Evolutionary conservation across 2,113 vertebrate species (phyloP).

Genomic region (Perognathus longimembris): DNA sequence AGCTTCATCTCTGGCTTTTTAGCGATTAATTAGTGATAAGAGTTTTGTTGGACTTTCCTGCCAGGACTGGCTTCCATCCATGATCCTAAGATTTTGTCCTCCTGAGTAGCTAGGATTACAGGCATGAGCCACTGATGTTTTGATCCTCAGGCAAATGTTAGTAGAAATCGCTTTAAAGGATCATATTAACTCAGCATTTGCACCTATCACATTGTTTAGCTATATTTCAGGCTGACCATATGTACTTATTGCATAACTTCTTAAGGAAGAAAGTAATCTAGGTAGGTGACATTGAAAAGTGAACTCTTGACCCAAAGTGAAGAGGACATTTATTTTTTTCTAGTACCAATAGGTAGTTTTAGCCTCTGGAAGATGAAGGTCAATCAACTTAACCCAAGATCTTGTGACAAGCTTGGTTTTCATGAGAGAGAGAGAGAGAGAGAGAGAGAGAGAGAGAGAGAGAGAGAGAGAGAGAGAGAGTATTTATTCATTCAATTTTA

Average conservation of each 20-base stretch:
- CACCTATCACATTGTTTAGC: not conserved
- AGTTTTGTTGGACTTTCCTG: no score
- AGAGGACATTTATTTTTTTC: not conserved
- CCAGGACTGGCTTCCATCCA: no score
- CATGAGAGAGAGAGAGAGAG: no score
- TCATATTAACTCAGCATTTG: not conserved
- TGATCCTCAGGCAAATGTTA: not conserved
- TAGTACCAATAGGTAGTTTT: not conserved
- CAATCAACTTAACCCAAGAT: not conserved
- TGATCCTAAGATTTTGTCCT: no score
- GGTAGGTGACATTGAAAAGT: not conserved
- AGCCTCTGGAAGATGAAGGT: not conserved
- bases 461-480: no score
- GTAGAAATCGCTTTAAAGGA: not conserved
- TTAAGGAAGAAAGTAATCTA: not conserved
- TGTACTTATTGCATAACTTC: not conserved
- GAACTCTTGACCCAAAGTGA: not conserved
- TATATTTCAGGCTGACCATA: not conserved
- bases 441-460: no score
- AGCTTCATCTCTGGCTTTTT: no score
- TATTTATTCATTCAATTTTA: constrained; percentile 9
- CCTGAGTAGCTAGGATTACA: no score
- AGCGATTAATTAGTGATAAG: no score
- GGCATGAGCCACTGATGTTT: no score
- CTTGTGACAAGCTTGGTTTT: not conserved